phyloP scores from a whole-genome alignment of 2,797 vertebrate species.

The Ceryle rudis region DNA sequence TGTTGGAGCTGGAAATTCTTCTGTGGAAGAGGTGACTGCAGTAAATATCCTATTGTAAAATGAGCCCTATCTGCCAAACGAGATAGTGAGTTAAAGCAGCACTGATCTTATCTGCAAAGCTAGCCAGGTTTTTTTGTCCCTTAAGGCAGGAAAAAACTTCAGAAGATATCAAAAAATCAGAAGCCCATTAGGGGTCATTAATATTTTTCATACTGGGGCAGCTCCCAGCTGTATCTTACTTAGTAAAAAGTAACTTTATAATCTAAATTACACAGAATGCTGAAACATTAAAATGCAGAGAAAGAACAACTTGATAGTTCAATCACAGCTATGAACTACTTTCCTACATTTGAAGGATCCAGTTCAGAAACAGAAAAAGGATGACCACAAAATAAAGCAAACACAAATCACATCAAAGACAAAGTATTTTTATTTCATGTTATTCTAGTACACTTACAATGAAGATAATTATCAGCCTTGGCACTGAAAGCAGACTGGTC shows the following conservation, averaged over 20 bases:
- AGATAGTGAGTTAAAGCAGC: background rate
- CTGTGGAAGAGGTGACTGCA: background rate
- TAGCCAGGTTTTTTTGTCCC: background rate
- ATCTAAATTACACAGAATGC: background rate
- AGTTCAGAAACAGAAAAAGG: background rate
- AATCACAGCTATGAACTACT: background rate
- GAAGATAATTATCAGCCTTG: background rate
- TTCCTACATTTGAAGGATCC: background rate
- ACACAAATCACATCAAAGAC: background rate
- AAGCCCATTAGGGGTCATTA: background rate
- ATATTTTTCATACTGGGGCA: background rate
- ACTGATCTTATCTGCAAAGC: background rate
- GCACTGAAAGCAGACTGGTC: background rate
- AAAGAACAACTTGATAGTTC: background rate
- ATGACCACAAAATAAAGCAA: background rate
- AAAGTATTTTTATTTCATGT: background rate
- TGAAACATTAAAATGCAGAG: background rate
- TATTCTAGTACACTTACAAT: background rate
- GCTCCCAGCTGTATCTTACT: background rate
- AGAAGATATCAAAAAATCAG: background rate
- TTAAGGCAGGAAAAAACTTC: background rate
- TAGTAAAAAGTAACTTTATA: background rate
- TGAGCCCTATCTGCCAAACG: background rate
- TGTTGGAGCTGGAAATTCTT: background rate
- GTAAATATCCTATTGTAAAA: conserved; percentile 15